Evolutionary conservation across 2,888 invertebrate genomes (phyloP), one percentile per base, ranked within the genome.

Genomic region (Callimorpha dominula): DNA sequence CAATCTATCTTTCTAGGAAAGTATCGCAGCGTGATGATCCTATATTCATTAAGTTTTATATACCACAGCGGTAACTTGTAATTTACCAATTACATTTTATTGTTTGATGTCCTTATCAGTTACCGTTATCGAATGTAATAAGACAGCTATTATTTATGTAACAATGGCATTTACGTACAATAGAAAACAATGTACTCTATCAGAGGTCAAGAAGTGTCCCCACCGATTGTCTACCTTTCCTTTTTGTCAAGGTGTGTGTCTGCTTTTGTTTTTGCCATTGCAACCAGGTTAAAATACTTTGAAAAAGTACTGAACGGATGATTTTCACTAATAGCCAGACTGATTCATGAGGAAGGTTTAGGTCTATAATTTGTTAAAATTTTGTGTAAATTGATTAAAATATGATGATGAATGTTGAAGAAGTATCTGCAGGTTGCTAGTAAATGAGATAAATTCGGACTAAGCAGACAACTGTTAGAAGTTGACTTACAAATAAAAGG

Each of bases 51-150:
- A 72, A 68, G 54, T 67, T 73, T 74, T 74, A 71, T 60, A 74
- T 67, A 71, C 60, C 70, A 50, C 64, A 46, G 42, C 42, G 46
- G 65, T 70, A 72, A 72, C 69, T 42, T 75, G 46, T 71, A 65
- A 73, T 78, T 78, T 73, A 69, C 63, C 62, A 74, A 81, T 75
- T 71, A 76, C 66, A 52, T 68, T 79, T 72, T 76, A 81, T 76
- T 63, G 72, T 78, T 72, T 79, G 70, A 71, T 77, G 71, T 71
- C 52, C 65, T 72, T 74, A 79, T 74, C 73, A 70, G 50, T 73
- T 52, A 49, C 11, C 72, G 64, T 69, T 76, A 81, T 76, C 73
- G 62, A 52, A 65, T 72, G 70, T 42, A 74, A 74, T 79, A 76
- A 75, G 57, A 74, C 71, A 65, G 49, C 67, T 63, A 42, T 68